A percentile compares a stretch with the other conserved stretches of the same genome.
These are phyloP conservation scores for Fringilla coelebs DNA, from an alignment of 2,797 vertebrate genomes.

Conservation along the genomic window DNA sequence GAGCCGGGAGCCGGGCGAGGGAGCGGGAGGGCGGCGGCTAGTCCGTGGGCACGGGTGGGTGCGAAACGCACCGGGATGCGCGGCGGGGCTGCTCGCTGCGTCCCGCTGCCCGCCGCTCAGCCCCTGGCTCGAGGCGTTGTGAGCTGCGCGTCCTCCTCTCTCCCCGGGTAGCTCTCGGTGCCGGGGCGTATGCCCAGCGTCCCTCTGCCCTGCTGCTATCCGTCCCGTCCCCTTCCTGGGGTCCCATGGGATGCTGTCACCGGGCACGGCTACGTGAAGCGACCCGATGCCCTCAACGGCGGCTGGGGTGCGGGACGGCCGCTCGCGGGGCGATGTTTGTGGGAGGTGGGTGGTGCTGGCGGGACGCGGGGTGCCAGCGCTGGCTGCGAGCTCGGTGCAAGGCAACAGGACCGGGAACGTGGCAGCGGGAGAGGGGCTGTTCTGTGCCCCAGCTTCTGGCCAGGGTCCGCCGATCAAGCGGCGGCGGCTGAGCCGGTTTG, in stretches of 20 bases:
- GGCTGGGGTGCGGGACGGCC: not conserved
- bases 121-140: not conserved
- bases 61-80: not conserved
- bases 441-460: not conserved
- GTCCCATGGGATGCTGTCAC: not conserved
- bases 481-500: not conserved
- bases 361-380: not conserved
- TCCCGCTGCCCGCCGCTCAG: not conserved
- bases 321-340: not conserved
- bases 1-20: constrained; percentile 50
- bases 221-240: not conserved
- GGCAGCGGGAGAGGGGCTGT: not conserved
- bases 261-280: not conserved
- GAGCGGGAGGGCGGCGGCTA: not conserved
- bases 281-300: not conserved
- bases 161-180: not conserved
- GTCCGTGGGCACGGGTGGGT: not conserved
- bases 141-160: not conserved
- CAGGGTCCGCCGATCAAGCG: not conserved
- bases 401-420: not conserved
- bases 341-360: not conserved
- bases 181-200: not conserved
- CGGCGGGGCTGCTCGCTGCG: not conserved
- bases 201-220: not conserved
- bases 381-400: not conserved